These are phyloP conservation scores for Nestor notabilis DNA, from an alignment of 2,113 vertebrate genomes.

Conservation along the genomic window DNA sequence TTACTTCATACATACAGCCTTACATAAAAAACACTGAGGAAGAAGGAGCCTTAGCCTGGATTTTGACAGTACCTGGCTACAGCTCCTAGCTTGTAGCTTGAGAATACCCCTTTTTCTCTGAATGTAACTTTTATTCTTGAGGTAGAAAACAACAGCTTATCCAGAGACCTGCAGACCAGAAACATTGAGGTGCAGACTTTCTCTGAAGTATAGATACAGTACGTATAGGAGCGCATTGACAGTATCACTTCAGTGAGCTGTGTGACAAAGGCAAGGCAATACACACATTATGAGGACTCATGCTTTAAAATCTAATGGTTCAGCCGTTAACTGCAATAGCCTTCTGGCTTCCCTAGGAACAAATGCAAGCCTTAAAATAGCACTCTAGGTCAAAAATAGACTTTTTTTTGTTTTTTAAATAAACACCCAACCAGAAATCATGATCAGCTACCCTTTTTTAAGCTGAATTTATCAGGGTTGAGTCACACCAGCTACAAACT, in stretches of 20 bases:
- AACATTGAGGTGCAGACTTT: neutral
- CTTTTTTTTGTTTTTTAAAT: neutral
- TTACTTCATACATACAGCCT: neutral
- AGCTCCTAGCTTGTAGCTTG: neutral
- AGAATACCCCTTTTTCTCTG: neutral
- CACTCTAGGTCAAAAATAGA: neutral
- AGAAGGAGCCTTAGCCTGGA: neutral
- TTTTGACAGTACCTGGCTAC: neutral
- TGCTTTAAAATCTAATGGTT: neutral
- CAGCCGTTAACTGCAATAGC: neutral
- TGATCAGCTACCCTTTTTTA: neutral
- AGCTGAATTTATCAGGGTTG: neutral
- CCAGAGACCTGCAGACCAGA: neutral
- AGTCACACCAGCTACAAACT: neutral
- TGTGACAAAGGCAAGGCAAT: neutral
- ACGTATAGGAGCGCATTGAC: rapidly evolving
- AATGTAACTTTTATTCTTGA: neutral
- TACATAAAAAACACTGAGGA: rapidly evolving
- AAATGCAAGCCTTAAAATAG: neutral
- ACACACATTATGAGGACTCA: neutral
- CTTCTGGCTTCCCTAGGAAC: neutral
- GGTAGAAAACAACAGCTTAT: neutral
- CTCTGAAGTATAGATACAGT: neutral
- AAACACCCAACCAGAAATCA: neutral
- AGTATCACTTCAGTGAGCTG: neutral